Evolutionary conservation across 1,140 invertebrate genomes (phyloP).

Genomic region (Orius insidiosus): DNA sequence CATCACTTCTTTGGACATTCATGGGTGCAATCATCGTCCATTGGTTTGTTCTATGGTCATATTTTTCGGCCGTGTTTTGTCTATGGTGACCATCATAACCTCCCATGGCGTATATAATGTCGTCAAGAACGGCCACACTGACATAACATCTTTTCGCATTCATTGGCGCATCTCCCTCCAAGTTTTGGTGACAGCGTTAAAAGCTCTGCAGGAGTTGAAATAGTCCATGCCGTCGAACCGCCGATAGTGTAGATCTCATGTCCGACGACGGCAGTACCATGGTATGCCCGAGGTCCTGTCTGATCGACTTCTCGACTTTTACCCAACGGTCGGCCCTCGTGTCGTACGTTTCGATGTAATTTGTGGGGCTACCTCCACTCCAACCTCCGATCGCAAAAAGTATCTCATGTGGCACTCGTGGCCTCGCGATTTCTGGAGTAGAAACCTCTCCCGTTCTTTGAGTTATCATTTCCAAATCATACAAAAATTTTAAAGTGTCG

Average conservation of each 20-base stretch:
- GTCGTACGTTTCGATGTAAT: conserved; percentile 60
- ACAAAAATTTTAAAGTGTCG: conserved; percentile 52
- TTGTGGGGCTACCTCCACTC: conserved; percentile 49
- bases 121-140: conserved; percentile 43
- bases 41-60: conserved; percentile 45
- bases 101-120: conserved; percentile 54
- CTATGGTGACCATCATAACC: conserved; percentile 57
- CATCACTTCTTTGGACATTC: conserved; percentile 46
- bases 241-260: conserved; percentile 50
- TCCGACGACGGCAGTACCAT: conserved; percentile 44
- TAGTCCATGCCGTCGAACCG: conserved; percentile 44
- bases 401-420: conserved; percentile 48
- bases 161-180: conserved; percentile 45
- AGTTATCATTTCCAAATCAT: conserved; percentile 51
- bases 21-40: conserved; percentile 45
- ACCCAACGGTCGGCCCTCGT: conserved; percentile 58
- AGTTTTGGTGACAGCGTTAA: conserved; percentile 39
- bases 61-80: conserved; percentile 55
- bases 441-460: conserved; percentile 38
- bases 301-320: conserved; percentile 38
- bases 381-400: conserved; percentile 60
- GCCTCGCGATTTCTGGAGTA: conserved; percentile 43
- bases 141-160: conserved; percentile 43
- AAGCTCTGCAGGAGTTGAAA: conserved; percentile 44
- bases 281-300: conserved; percentile 46